These are phyloP conservation scores for Cisticola juncidis DNA, from an alignment of 2,113 vertebrate genomes.

Conservation along the genomic window DNA sequence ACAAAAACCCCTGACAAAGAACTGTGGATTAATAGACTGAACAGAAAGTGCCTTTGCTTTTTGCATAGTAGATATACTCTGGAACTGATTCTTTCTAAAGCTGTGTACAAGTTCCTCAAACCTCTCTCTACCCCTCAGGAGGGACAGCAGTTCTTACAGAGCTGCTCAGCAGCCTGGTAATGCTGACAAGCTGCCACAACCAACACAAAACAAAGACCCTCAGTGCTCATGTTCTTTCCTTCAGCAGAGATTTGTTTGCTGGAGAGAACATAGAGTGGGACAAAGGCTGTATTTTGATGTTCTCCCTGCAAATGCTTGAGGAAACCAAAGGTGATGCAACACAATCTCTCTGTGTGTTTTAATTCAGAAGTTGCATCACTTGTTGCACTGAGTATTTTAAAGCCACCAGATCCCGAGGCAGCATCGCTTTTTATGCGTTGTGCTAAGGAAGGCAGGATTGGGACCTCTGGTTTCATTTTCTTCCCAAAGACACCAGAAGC, in stretches of 20 bases:
- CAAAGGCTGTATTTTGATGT: neutral
- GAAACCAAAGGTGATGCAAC: neutral
- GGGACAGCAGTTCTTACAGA: neutral
- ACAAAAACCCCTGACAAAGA: neutral
- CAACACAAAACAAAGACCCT: neutral
- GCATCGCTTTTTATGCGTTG: neutral
- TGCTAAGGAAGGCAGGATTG: neutral
- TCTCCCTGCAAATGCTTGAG: neutral
- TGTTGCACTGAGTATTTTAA: neutral
- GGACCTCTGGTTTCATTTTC: accelerated
- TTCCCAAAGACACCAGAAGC: neutral
- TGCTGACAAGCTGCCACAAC: neutral
- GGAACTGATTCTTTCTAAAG: neutral
- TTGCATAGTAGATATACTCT: neutral
- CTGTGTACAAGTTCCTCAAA: neutral
- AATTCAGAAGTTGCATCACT: neutral
- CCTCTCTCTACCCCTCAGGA: neutral
- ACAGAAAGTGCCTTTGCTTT: neutral
- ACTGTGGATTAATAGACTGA: neutral
- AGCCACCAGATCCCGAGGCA: accelerated
- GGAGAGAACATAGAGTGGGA: neutral
- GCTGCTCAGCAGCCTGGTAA: neutral
- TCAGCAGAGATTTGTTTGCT: neutral
- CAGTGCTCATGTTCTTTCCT: neutral
- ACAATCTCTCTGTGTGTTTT: accelerated